phyloP scores from a whole-genome alignment of 1,140 invertebrate species.

The Melitaea cinxia region DNA sequence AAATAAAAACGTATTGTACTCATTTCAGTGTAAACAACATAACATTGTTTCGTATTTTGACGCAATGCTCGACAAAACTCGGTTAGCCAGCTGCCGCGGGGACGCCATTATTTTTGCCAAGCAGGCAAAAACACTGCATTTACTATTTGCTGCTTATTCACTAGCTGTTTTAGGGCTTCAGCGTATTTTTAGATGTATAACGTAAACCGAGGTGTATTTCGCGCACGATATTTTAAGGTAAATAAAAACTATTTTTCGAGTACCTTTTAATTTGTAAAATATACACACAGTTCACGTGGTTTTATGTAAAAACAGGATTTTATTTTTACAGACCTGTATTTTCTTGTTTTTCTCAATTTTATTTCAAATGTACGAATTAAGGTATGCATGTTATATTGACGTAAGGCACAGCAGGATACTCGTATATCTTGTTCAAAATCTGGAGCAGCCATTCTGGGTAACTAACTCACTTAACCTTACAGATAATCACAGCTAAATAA shows the following conservation, averaged over 20 bases:
- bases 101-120: constrained; percentile 36
- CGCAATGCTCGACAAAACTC: constrained; percentile 22
- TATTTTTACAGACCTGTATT: too few relatives aligned
- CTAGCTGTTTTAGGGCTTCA: constrained; percentile 23
- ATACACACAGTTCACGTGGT: not conserved
- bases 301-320: too few relatives aligned
- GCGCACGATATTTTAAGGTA: not conserved
- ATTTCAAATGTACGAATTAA: too few relatives aligned
- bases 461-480: too few relatives aligned
- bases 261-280: not conserved
- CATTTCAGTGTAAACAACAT: constrained; percentile 1
- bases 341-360: too few relatives aligned
- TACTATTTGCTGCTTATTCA: constrained; percentile 25
- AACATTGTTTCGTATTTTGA: constrained; percentile 23
- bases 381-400: too few relatives aligned
- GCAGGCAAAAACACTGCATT: constrained; percentile 19
- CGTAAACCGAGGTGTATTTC: constrained; percentile 4
- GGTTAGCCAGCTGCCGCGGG: constrained; percentile 31
- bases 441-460: too few relatives aligned
- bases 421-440: too few relatives aligned
- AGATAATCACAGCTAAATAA: too few relatives aligned
- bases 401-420: too few relatives aligned
- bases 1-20: not conserved
- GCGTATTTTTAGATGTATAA: constrained; percentile 11
- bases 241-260: constrained; percentile 4